These are phyloP conservation scores for Panagrolaimus sp. DNA, from an alignment of 1,140 invertebrate species.

Conservation along the genomic window DNA sequence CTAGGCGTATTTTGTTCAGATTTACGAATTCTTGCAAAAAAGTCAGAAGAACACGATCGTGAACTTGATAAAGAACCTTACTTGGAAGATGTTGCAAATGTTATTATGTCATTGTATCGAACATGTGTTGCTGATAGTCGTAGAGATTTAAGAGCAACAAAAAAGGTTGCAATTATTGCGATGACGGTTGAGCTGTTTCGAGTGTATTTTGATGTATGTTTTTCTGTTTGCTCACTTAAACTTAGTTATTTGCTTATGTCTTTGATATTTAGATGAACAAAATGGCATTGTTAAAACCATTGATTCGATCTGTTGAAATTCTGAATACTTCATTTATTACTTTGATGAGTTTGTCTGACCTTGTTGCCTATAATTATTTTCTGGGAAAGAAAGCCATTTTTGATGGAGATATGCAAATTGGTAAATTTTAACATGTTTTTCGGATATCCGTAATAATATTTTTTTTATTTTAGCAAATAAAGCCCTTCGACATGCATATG, in stretches of 20 bases:
- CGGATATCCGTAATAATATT: no score
- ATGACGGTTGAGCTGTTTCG: conserved; percentile 94
- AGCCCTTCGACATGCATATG: conserved; percentile 83
- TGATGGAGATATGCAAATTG: conserved; percentile 81
- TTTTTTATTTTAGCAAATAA: conserved; percentile 72
- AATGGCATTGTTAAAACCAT: conserved; percentile 70
- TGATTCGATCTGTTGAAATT: conserved; percentile 85
- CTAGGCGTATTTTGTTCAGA: conserved; percentile 72
- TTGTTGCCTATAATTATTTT: conserved; percentile 83
- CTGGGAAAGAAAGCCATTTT: conserved; percentile 95
- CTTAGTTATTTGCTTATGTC: conserved; percentile 20
- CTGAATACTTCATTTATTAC: conserved; percentile 80
- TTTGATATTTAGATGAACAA: conserved; percentile 15
- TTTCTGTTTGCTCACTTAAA: neutral
- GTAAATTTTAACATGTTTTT: no score
- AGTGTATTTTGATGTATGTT: conserved; percentile 82
- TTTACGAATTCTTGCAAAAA: conserved; percentile 72
- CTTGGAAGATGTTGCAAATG: conserved; percentile 40
- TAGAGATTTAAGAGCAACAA: conserved; percentile 79
- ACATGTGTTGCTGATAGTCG: conserved; percentile 85
- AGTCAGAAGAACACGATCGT: conserved; percentile 44
- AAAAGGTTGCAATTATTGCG: conserved; percentile 88
- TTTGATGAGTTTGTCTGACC: conserved; percentile 64
- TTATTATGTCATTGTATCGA: conserved; percentile 68
- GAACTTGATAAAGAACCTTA: conserved; percentile 22